Base-by-base conservation (phyloP, 2,888 invertebrate species). In the Heliconius aoede region DNA sequence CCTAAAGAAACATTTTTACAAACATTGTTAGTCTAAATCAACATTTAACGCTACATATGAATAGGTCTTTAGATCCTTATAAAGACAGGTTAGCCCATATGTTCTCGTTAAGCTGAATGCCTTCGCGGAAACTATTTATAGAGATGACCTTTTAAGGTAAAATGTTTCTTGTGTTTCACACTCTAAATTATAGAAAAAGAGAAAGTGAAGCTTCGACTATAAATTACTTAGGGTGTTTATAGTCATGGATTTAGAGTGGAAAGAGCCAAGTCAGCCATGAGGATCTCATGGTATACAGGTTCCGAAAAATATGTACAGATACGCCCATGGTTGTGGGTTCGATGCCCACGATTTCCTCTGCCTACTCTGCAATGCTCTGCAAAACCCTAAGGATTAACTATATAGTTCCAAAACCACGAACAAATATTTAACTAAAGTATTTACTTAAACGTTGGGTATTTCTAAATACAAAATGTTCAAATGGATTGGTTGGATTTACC, bases 141-240 rank as follows among this genome's bases (percentile, higher is more conserved):
- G 73, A 67, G 28, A 68, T 40, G 60, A 9, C 68, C 74, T 69
- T 61, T 74, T 62, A 74, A 40, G 61, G 24, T 69, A 69, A 74
- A 69, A 74, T 32, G 74, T 61, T 62, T 69, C 61, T 69, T 61
- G 68, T 74, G 69, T 74, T 68, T 26, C 58, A 40, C 18, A 36
- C 51, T 46, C 51, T 7, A 18, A 36, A 60, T 18, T 36, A 36
- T 9, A 18, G 32, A 65, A 65, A 3, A 7, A 32, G 21, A 65
- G 24, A 32, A 5, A 65, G n/a, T 36, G 1, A n/a, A 55, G 24
- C 4, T 26, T 58, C 26, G 58, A 24, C 24, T 24, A 4, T 58
- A 8, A 51, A 51, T 51, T 51, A 51, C n/a, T 51, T n/a, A n/a
- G 8, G 9, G n/a, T 51, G n/a, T 5, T 51, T n/a, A 18, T 46